Base-by-base conservation (phyloP, 92 coral and sea anemone genomes). In the Palythoa caribaeorum region DNA sequence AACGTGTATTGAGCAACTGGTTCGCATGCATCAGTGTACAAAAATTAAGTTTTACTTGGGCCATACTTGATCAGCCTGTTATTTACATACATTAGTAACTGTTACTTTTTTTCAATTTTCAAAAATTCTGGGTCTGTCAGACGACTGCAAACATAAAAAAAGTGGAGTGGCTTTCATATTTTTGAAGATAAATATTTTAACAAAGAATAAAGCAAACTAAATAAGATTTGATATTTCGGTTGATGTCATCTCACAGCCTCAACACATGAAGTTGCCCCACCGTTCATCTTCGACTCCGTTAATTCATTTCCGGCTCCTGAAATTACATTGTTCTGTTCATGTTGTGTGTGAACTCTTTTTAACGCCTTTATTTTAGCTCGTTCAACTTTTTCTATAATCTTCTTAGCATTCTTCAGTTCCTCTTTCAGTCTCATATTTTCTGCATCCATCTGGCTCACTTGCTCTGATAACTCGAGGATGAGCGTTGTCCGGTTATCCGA, bases 391-490 rank as follows among this genome's bases (percentile, higher is more conserved):
- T 94, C 90, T 14, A 93, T 91, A 57, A 94, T 87, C 39, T 77
- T 90, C 48, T 84, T 87, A 14, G 93, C 81, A 70, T 94, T 93
- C 73, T 76, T 88, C 62, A 94, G 87, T 40, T 94, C 95, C 78
- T 88, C 88, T 83, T 90, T 90, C 14, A 94, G 36, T 53, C 73
- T 83, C 52, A 70, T 51, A 78, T 94, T 94, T 89, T 93, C 95
- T 12, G 92, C 79, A 71, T 94, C 95, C 83, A 94, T 68, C 40
- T 77, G 76, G 12, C 94, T 88, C 5, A 94, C 98, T 90, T 94
- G 98, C 69, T 94, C 89, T 16, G 98, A 94, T 5, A 94, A 86
- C 38, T 94, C 95, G 21, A 94, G 85, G 59, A 94, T 84, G 7
- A 94, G 88, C 79, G 89, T 88, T 65, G 84, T 92, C 3, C 95